These are phyloP conservation scores for Platerodrilus igneus DNA, from an alignment of 2,888 invertebrate species.

Conservation along the genomic window DNA sequence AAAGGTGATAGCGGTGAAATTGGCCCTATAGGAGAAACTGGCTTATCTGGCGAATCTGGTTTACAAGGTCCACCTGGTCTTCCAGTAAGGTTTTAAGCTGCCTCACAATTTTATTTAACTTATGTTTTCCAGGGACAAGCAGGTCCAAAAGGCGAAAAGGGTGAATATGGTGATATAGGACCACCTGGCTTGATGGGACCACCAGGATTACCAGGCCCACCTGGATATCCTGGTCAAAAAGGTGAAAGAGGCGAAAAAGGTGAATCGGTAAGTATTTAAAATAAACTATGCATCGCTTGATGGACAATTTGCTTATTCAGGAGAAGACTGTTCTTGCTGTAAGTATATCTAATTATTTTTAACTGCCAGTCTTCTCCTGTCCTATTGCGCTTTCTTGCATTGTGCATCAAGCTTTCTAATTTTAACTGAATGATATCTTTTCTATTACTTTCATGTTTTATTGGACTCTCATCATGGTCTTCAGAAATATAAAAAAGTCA, in stretches of 20 bases:
- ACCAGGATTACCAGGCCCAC: slow-evolving; percentile 77
- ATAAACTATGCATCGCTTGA: slow-evolving; percentile 12
- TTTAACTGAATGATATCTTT: slow-evolving; percentile 24
- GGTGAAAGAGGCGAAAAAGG: slow-evolving; percentile 91
- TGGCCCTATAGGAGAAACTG: slow-evolving; percentile 71
- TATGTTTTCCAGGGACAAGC: slow-evolving; percentile 76
- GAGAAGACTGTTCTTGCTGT: slow-evolving; percentile 10
- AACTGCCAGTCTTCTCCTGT: slow-evolving; percentile 7
- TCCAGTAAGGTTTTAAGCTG: slow-evolving; percentile 62
- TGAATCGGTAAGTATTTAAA: slow-evolving; percentile 82
- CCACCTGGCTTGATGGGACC: slow-evolving; percentile 93
- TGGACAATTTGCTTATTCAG: slow-evolving; percentile 10
- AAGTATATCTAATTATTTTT: slow-evolving; percentile 1
- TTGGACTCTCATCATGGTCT: slow-evolving; percentile 29
- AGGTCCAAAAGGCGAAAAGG: slow-evolving; percentile 84
- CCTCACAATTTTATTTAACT: too few relatives aligned
- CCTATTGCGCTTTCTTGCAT: slow-evolving; percentile 8
- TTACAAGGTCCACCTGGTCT: slow-evolving; percentile 84
- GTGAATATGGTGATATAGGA: slow-evolving; percentile 87
- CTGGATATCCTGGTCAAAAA: slow-evolving; percentile 83
- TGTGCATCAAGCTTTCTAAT: slow-evolving; percentile 18
- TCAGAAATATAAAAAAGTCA: slow-evolving; percentile 80
- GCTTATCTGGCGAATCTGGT: slow-evolving; percentile 73
- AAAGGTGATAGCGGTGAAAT: slow-evolving; percentile 70
- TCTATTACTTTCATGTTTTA: slow-evolving; percentile 29